Evolutionary conservation across 2,888 invertebrate genomes (phyloP).

Genomic region (Ctenicera cuprea): DNA sequence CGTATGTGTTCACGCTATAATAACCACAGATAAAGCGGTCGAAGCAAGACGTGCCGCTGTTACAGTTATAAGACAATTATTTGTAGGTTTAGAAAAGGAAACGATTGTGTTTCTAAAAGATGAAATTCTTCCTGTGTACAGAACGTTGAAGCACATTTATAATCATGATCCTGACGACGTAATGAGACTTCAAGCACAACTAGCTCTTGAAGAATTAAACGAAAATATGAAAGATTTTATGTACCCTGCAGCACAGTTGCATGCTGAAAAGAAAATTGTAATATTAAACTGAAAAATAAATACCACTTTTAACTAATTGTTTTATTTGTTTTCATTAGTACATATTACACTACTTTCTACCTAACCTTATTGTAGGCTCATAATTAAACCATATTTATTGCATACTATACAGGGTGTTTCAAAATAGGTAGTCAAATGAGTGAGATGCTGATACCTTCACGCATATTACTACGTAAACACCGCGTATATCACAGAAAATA

Average conservation of each 20-base stretch:
- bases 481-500: constrained; percentile 66
- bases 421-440: constrained; percentile 12
- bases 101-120: constrained; percentile 80
- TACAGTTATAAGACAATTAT: constrained; percentile 82
- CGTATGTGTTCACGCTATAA: constrained; percentile 80
- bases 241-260: constrained; percentile 71
- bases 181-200: constrained; percentile 83
- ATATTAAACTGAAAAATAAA: constrained; percentile 58
- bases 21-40: constrained; percentile 81
- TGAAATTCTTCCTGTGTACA: constrained; percentile 82
- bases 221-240: constrained; percentile 79
- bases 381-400: constrained; percentile 59
- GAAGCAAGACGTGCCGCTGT: constrained; percentile 88
- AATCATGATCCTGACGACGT: constrained; percentile 80
- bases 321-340: constrained; percentile 15
- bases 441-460: not conserved
- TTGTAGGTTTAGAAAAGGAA: constrained; percentile 85
- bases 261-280: constrained; percentile 64
- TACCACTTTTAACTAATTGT: not conserved
- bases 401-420: constrained; percentile 69
- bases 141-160: constrained; percentile 80
- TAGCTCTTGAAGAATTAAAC: constrained; percentile 86
- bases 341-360: constrained; percentile 12
- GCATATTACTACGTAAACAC: constrained; percentile 56
- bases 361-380: not conserved